phyloP scores from a whole-genome alignment of 2,888 invertebrate species.

The Orthosia cruda region DNA sequence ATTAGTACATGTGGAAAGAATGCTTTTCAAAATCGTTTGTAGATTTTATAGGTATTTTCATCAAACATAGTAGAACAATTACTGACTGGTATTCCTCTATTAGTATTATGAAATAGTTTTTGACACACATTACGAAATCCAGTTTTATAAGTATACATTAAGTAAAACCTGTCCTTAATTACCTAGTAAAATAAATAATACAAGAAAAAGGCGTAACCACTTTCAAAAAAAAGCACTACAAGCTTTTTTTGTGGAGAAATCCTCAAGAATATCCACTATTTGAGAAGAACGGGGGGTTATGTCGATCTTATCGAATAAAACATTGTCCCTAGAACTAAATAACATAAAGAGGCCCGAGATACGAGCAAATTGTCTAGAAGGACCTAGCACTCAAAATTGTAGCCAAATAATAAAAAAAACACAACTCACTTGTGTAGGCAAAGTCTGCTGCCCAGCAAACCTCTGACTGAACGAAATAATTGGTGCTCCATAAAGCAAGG shows the following conservation, averaged over 20 bases:
- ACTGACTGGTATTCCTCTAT: background rate
- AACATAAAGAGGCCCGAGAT: too few relatives aligned
- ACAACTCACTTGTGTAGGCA: constrained; percentile 94
- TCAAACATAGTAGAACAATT: background rate
- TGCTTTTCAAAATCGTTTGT: background rate
- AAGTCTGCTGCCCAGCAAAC: constrained; percentile 95
- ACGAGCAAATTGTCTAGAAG: too few relatives aligned
- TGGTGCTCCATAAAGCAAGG: constrained; percentile 95
- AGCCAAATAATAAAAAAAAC: background rate
- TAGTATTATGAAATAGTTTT: background rate
- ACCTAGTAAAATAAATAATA: too few relatives aligned
- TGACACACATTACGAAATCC: too few relatives aligned
- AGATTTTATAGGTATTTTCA: background rate
- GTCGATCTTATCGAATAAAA: too few relatives aligned
- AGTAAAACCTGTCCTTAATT: background rate
- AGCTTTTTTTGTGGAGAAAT: too few relatives aligned
- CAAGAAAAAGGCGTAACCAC: too few relatives aligned
- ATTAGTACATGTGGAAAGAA: constrained; percentile 19
- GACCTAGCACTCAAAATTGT: background rate
- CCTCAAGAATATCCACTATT: too few relatives aligned
- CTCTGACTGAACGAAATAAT: constrained; percentile 96
- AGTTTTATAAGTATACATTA: too few relatives aligned
- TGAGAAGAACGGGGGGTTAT: too few relatives aligned
- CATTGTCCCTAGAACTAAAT: too few relatives aligned
- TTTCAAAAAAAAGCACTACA: too few relatives aligned